Conservation (phyloP, 1,140 invertebrate genomes). For the Hesperophylax magnus region DNA sequence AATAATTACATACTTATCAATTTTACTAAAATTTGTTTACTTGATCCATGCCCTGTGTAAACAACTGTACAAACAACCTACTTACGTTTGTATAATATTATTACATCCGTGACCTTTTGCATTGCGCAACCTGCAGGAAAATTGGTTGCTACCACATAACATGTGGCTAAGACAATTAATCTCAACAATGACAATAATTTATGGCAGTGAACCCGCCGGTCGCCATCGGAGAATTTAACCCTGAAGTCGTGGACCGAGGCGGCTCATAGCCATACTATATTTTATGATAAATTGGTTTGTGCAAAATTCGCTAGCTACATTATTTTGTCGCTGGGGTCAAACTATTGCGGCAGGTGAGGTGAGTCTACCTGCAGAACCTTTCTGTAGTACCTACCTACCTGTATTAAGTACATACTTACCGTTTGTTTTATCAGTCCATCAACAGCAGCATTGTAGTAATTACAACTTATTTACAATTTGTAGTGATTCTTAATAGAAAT, state of each 20-base stretch:
- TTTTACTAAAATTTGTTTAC: no score
- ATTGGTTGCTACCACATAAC: no score
- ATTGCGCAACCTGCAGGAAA: no score
- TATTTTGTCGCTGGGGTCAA: slow-evolving; percentile 19
- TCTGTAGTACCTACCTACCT: background rate
- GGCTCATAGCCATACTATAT: slow-evolving; percentile 20
- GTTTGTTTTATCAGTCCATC: no score
- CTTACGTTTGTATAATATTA: no score
- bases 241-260: slow-evolving; percentile 41
- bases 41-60: no score
- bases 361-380: background rate
- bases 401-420: background rate
- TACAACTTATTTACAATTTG: background rate
- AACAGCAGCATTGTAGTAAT: no score
- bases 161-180: slow-evolving; percentile 13
- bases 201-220: slow-evolving; percentile 26
- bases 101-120: no score
- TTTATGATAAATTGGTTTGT: slow-evolving; percentile 38
- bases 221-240: slow-evolving; percentile 12
- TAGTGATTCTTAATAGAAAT: background rate
- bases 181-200: slow-evolving; percentile 41
- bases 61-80: no score
- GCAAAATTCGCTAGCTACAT: slow-evolving; percentile 7
- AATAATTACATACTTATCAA: no score
- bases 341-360: background rate